These are phyloP conservation scores for Hemibagrus guttatus DNA, from an alignment of 2,797 vertebrate genomes.

Conservation along the genomic window DNA sequence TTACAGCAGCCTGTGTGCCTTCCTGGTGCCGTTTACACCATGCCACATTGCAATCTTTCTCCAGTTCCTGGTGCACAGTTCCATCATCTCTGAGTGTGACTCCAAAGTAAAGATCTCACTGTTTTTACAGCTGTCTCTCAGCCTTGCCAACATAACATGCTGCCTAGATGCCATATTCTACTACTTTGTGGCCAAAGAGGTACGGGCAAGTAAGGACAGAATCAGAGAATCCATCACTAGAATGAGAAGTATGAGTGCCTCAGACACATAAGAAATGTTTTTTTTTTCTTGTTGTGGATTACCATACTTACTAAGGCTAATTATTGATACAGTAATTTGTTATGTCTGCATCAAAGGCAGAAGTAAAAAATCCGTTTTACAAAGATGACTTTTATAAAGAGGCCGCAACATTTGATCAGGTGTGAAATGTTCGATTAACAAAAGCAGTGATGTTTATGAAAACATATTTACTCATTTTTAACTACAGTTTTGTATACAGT, in stretches of 20 bases:
- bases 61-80: constrained; percentile 85
- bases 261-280: constrained; percentile 63
- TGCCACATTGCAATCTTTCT: constrained; percentile 83
- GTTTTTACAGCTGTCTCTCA: constrained; percentile 83
- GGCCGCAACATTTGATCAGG: neutral
- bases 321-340: neutral
- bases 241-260: constrained; percentile 66
- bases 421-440: neutral
- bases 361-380: neutral
- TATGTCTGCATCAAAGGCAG: neutral
- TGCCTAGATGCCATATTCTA: constrained; percentile 90
- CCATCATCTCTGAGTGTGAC: constrained; percentile 72
- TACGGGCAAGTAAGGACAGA: constrained; percentile 62
- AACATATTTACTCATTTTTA: constrained; percentile 8
- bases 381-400: neutral
- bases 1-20: constrained; percentile 80
- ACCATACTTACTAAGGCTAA: neutral
- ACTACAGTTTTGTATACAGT: neutral
- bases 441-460: neutral
- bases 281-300: neutral
- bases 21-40: constrained; percentile 86
- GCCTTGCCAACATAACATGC: constrained; percentile 87
- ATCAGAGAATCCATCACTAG: constrained; percentile 58
- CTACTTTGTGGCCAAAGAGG: constrained; percentile 85
- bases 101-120: constrained; percentile 73